Evolutionary conservation across 2,797 vertebrate genomes (phyloP), one percentile per base, ranked within the genome.

Genomic region (Phrynocephalus vlangalii): DNA sequence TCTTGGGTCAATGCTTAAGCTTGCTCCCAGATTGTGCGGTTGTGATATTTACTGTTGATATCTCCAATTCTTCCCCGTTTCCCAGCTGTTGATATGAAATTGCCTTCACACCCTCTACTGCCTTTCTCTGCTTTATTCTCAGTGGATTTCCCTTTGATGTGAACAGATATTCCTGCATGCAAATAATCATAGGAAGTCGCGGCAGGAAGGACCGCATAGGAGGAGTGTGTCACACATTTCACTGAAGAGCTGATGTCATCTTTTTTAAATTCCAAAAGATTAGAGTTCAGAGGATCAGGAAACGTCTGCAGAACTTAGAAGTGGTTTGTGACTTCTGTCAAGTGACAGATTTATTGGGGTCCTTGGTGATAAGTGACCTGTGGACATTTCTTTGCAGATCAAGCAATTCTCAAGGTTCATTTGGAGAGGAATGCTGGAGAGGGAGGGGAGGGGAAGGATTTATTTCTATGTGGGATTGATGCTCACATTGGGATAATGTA

Each of bases 341-440:
- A 96, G 90, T 96, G 96, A 96, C 94, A 94, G 94, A 95, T 96
- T 96, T 96, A 96, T 95, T 95, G 96, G 95, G 93, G 94, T 91
- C 90, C 94, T 96, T 91, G 92, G 95, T 96, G 95, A 95, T 96
- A 96, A 96, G 95, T 95, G 94, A 91, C 94, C 95, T 97, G 95
- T 96, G 95, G 95, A 90, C 93, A 95, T 94, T 96, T 83, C 85
- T 92, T 93, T 93, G 95, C 82, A 89, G 82, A 95, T 92, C 94
- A 96, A 95, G 95, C 94, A 95, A 96, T 96, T 96, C 96, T 94
- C 95, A 94, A 95, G 94, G 96, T 94, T 93, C 89, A 93, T 94
- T 96, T 96, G 95, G 96, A 95, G 95, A 95, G 91, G 93, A 92
- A 94, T 94, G 92, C 91, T 95, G 95, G 92, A 94, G 94, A 95